phyloP scores from a whole-genome alignment of 2,113 vertebrate genomes.

The Rhinolophus ferrumequinum region DNA sequence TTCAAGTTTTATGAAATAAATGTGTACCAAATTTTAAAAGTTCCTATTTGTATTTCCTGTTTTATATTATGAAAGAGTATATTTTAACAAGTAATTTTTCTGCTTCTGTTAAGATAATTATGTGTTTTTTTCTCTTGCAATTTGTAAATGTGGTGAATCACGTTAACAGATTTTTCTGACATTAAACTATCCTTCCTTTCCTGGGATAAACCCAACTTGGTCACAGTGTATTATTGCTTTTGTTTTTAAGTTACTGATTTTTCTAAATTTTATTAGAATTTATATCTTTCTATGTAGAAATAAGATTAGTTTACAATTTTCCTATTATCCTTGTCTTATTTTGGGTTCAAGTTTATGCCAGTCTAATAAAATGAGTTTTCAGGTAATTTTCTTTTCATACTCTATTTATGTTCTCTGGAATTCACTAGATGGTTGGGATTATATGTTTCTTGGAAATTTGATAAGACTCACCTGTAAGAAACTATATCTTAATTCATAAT shows the following conservation, averaged over 20 bases:
- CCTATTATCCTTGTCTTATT: not conserved
- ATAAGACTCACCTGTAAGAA: not conserved
- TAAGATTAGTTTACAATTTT: not conserved
- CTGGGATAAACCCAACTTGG: not conserved
- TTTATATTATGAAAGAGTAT: conserved; percentile 2
- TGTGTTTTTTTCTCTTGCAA: not conserved
- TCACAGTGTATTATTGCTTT: not conserved
- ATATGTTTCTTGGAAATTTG: conserved; percentile 13
- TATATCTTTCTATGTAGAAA: conserved; percentile 5
- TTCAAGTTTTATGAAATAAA: conserved; percentile 17
- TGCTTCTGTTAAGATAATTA: not conserved
- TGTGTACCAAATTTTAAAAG: not conserved
- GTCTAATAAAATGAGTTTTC: not conserved
- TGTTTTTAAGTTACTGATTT: not conserved
- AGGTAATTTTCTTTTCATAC: not conserved
- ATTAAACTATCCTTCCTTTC: not conserved
- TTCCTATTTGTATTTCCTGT: not conserved
- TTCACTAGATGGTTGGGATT: not conserved
- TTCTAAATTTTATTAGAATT: conserved; percentile 17
- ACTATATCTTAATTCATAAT: conserved; percentile 17
- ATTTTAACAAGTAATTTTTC: conserved; percentile 16
- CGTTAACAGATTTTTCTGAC: conserved; percentile 15
- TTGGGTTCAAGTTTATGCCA: not conserved
- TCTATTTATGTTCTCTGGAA: conserved; percentile 7
- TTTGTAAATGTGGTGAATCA: conserved; percentile 24